phyloP scores from a whole-genome alignment of 2,113 vertebrate species.

The Antigone vipio region DNA sequence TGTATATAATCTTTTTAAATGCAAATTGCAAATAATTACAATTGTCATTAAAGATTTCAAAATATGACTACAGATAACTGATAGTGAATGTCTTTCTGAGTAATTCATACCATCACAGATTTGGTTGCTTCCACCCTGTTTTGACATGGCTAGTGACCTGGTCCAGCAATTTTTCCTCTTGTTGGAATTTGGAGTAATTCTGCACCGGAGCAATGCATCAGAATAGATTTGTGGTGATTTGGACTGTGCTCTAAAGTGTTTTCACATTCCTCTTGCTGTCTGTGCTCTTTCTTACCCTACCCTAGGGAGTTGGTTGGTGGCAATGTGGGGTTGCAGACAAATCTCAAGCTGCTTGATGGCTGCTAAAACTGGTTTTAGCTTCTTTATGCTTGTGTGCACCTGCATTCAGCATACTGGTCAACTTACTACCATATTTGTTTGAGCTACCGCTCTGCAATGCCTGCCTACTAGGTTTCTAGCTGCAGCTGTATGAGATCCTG shows the following conservation, averaged over 20 bases:
- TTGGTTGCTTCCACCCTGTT: neutral
- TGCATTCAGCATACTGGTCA: neutral
- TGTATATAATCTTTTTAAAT: neutral
- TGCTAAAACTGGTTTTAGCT: neutral
- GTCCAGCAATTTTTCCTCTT: neutral
- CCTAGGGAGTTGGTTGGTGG: neutral
- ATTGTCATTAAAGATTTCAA: neutral
- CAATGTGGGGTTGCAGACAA: neutral
- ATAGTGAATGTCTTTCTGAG: neutral
- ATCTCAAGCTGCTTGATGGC: neutral
- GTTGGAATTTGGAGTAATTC: neutral
- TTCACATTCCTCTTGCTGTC: neutral
- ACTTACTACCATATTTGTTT: neutral
- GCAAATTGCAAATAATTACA: neutral
- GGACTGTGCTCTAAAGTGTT: neutral
- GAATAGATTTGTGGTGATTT: neutral
- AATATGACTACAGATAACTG: neutral
- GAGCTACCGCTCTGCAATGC: neutral
- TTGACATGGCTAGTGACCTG: neutral
- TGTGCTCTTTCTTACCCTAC: neutral
- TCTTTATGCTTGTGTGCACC: neutral
- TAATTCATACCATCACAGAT: neutral
- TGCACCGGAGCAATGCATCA: neutral
- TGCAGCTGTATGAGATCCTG: neutral
- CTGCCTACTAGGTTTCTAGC: neutral